phyloP scores from a whole-genome alignment of 2,113 vertebrate genomes.

The Lasiurus cinereus region DNA sequence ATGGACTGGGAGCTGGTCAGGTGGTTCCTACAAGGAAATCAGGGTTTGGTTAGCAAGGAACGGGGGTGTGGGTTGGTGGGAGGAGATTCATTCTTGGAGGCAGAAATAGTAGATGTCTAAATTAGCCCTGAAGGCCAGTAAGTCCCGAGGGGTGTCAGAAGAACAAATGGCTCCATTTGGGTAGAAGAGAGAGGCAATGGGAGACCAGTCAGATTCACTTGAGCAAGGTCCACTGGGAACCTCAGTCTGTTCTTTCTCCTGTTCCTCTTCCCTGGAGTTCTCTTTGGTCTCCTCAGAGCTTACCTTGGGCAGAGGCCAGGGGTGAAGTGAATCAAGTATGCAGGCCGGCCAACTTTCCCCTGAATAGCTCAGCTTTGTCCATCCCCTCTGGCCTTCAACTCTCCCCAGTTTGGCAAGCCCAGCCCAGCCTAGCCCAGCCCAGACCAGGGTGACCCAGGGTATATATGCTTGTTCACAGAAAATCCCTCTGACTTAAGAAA shows the following conservation, averaged over 20 bases:
- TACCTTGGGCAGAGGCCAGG: neutral
- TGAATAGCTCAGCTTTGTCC: neutral
- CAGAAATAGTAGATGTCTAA: neutral
- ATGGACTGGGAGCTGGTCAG: neutral
- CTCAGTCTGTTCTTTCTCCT: neutral
- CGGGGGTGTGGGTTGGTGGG: too few relatives aligned
- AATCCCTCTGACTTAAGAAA: neutral
- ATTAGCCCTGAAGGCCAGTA: neutral
- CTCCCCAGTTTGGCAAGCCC: neutral
- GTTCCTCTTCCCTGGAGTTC: neutral
- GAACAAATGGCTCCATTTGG: neutral
- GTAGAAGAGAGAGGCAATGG: neutral
- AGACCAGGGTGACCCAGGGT: neutral
- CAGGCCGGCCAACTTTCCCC: neutral
- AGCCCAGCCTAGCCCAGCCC: neutral
- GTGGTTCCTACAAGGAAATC: neutral
- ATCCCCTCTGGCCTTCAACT: neutral
- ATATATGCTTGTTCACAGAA: neutral
- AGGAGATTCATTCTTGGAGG: neutral
- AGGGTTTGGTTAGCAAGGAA: neutral
- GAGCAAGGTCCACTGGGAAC: constrained; percentile 16
- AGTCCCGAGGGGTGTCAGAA: neutral
- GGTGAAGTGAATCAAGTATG: neutral
- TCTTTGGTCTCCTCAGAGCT: neutral
- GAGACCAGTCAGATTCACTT: neutral